Evolutionary conservation across 2,797 vertebrate genomes (phyloP).

Genomic region (Nyctalus aviator): DNA sequence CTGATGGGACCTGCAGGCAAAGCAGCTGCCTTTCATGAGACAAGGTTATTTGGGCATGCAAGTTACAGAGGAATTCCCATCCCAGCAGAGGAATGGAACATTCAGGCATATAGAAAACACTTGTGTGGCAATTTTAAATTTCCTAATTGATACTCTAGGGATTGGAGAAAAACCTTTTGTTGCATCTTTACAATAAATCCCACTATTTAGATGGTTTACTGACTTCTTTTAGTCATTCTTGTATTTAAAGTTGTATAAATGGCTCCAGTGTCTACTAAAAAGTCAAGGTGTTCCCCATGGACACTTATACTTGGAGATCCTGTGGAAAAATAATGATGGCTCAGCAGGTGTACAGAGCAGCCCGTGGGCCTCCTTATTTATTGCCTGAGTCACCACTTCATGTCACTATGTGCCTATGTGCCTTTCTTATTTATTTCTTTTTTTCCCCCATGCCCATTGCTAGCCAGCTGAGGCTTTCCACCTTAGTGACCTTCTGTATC

Average conservation of each 20-base stretch:
- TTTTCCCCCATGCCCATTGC: not conserved
- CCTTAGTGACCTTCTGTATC: not conserved
- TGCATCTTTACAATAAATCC: not conserved
- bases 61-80: not conserved
- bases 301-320: not conserved
- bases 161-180: not conserved
- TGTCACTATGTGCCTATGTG: not conserved
- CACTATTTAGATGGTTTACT: not conserved
- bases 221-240: not conserved
- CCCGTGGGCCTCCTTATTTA: not conserved
- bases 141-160: not conserved
- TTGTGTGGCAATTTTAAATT: not conserved
- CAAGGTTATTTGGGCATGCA: not conserved
- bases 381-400: not conserved
- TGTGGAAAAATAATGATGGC: not conserved
- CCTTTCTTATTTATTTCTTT: not conserved
- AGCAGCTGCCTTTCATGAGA: not conserved
- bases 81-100: not conserved
- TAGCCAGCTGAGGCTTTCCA: no score
- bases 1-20: not conserved
- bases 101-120: not conserved
- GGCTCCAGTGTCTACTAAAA: not conserved
- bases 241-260: not conserved
- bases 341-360: not conserved
- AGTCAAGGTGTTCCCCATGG: not conserved